Evolutionary conservation across 2,888 invertebrate genomes (phyloP), one percentile per base, ranked within the genome.

Genomic region (Balanococcus diminutus): DNA sequence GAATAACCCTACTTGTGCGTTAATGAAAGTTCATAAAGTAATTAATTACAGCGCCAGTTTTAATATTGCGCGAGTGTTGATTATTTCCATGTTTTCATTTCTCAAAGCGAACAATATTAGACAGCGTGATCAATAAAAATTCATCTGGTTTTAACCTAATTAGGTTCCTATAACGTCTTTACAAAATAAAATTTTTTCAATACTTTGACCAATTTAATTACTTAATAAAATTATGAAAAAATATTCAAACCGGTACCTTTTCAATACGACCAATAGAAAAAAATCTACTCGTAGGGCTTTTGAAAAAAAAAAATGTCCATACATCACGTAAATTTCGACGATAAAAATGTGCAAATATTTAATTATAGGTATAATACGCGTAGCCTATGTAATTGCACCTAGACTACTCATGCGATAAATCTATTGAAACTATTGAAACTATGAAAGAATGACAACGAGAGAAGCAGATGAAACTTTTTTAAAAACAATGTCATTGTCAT

Each of bases 401-500:
- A 6, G 56, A 22, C 56, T 31, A 67, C 28, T 16, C 5, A 67
- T 16, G 16, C 28, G 28, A 67, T 67, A 56, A 22, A 56, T 5
- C 56, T 22, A 56, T 28, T 28, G 11, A 61, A 56, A 22, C 56
- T 22, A 56, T 28, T 28, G 11, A 61, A 25, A 67, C 6, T 67
- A 67, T 67, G 3, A 28, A 67, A 67, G 14, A 28, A 28, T 25
- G 19, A 51, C 2, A 19, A 67, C 31, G 32, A 5, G 75, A 79
- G 19, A 36, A 79, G 32, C 75, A 19, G 9, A 19, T 36, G 19
- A 79, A 79, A 79, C 25, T 6, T 9, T n/a, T 28, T 16, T 8
- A 31, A 9, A 79, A 79, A 79, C 75, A 79, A 79, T 79, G 75
- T 79, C 75, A 79, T 19, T 79, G 75, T 79, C 75, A 36, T 72